phyloP scores from a whole-genome alignment of 2,113 vertebrate species.

The Stegostoma tigrinum region DNA sequence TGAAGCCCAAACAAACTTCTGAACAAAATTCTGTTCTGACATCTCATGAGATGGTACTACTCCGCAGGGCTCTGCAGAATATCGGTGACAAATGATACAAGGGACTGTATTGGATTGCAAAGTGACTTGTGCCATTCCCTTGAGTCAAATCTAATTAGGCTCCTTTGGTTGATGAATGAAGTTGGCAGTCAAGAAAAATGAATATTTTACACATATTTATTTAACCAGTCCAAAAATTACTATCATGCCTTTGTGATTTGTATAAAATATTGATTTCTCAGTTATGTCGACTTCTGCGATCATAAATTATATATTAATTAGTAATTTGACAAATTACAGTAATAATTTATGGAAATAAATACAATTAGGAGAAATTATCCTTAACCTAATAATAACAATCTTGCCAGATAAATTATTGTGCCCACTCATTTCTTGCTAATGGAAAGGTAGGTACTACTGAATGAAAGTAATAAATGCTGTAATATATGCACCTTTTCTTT shows the following conservation, averaged over 20 bases:
- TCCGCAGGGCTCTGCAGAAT: neutral
- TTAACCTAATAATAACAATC: neutral
- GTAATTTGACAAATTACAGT: constrained; percentile 20
- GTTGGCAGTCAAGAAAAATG: constrained; percentile 10
- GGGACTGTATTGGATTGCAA: neutral
- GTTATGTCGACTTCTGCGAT: neutral
- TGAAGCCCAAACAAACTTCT: neutral
- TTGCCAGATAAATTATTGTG: neutral
- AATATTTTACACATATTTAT: constrained; percentile 1
- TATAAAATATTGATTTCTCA: constrained; percentile 36
- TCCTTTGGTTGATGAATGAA: constrained; percentile 15
- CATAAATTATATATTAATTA: constrained; percentile 33
- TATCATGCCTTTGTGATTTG: constrained; percentile 9
- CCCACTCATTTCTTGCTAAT: neutral
- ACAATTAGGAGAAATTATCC: constrained; percentile 32
- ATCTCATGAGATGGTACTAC: neutral
- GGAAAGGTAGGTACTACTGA: neutral
- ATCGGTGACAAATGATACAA: neutral
- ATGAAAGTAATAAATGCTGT: neutral
- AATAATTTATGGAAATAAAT: constrained; percentile 36
- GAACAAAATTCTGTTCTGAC: neutral
- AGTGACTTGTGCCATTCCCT: neutral
- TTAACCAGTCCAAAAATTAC: constrained; percentile 18
- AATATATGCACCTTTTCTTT: neutral
- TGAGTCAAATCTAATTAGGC: neutral